Percentiles rank a stretch among this genome's conserved stretches.
phyloP scores from a whole-genome alignment of 2,797 vertebrate genomes.

The Moxostoma hubbsi region DNA sequence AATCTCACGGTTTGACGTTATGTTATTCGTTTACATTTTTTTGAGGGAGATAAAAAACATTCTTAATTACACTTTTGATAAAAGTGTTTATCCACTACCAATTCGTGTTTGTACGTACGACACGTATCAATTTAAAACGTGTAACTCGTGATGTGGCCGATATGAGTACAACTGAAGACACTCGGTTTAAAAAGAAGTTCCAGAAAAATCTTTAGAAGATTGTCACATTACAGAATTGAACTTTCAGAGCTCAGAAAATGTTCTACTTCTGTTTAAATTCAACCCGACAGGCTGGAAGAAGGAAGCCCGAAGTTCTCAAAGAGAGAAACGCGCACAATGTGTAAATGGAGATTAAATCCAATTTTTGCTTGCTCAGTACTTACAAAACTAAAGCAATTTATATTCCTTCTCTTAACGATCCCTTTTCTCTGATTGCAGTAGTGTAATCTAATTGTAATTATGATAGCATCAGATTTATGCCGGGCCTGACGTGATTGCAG shows the following conservation, averaged over 20 bases:
- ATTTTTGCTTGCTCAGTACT: conserved; percentile 99
- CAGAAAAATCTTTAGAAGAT: neutral
- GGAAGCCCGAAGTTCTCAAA: conserved; percentile 93
- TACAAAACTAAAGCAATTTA: conserved; percentile 99
- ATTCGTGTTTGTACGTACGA: too few relatives aligned
- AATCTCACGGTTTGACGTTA: too few relatives aligned
- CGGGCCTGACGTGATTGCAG: conserved; percentile 99
- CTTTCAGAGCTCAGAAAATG: conserved; percentile 70
- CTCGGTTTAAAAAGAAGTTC: too few relatives aligned
- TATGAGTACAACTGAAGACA: too few relatives aligned
- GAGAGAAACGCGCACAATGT: conserved; percentile 92
- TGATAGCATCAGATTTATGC: conserved; percentile 99
- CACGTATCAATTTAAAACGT: too few relatives aligned
- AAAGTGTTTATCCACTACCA: too few relatives aligned
- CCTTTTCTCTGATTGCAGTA: conserved; percentile 99
- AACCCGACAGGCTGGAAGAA: conserved; percentile 96
- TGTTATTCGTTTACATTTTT: too few relatives aligned
- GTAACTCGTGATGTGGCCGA: too few relatives aligned
- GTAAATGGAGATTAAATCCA: conserved; percentile 99
- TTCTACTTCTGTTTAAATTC: conserved; percentile 94
- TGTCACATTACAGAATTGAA: conserved; percentile 66
- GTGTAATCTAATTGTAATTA: conserved; percentile 99
- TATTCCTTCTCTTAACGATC: conserved; percentile 99
- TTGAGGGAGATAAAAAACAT: too few relatives aligned
- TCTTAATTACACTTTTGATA: too few relatives aligned